Evolutionary conservation across 2,888 invertebrate species (phyloP).

Genomic region (Baccha elongata): DNA sequence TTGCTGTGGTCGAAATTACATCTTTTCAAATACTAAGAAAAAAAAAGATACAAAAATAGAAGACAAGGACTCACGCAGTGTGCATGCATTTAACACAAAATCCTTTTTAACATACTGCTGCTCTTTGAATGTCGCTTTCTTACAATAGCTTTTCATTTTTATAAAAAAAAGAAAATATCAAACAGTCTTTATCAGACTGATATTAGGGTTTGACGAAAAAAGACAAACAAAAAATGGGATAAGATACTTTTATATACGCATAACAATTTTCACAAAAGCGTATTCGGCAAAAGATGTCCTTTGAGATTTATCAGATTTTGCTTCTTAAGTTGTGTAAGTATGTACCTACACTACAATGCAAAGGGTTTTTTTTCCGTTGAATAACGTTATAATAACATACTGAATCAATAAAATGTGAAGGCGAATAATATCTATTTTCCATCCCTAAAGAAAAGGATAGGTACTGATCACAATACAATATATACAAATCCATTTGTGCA

Average conservation of each 20-base stretch:
- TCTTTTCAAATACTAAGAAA: conserved; percentile 8
- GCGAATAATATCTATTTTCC: not conserved
- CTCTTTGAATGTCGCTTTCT: not conserved
- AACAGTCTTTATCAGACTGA: conserved; percentile 37
- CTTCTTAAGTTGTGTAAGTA: not conserved
- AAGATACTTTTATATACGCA: conserved; percentile 16
- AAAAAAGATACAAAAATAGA: not conserved
- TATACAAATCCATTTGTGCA: conserved; percentile 66
- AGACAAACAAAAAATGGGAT: not conserved
- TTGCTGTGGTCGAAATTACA: conserved; percentile 58
- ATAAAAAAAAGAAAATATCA: not conserved
- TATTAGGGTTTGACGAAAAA: not conserved
- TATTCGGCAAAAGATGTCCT: conserved; percentile 50
- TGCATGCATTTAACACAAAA: conserved; percentile 52
- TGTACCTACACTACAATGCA: too few relatives aligned
- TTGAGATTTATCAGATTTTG: conserved; percentile 56
- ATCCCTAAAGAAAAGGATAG: conserved; percentile 19
- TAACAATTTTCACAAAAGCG: conserved; percentile 11
- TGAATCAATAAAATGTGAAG: conserved; percentile 4
- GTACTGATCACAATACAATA: conserved; percentile 44
- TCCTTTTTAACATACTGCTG: conserved; percentile 30
- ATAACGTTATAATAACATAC: conserved; percentile 57
- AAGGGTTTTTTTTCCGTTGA: conserved; percentile 49
- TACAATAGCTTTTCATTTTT: conserved; percentile 24
- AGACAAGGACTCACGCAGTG: conserved; percentile 47